These are phyloP conservation scores for Gobio occitaniae DNA, from an alignment of 2,797 vertebrate species.

Conservation along the genomic window DNA sequence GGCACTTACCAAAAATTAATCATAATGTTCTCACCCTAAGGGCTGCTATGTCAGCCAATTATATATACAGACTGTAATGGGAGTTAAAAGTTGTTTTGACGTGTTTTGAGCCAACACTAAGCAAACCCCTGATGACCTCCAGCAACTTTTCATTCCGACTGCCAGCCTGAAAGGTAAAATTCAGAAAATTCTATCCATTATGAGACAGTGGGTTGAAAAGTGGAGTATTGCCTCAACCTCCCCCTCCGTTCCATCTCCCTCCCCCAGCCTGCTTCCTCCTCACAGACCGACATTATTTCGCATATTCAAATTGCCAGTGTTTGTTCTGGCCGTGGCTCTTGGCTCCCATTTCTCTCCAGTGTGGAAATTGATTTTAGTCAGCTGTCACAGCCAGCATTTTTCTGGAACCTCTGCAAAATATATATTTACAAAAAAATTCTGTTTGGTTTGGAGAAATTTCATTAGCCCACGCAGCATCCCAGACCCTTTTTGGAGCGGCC, in stretches of 20 bases:
- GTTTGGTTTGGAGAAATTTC: constrained; percentile 65
- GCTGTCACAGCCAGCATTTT: constrained; percentile 68
- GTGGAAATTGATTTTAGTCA: constrained; percentile 72
- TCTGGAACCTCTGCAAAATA: constrained; percentile 66
- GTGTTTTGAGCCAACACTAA: constrained; percentile 27
- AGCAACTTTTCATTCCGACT: constrained; percentile 55
- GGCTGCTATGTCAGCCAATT: constrained; percentile 46
- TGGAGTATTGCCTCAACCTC: constrained; percentile 46
- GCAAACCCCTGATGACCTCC: constrained; percentile 54
- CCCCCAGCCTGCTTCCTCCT: constrained; percentile 52
- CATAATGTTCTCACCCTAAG: constrained; percentile 33
- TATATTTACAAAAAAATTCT: constrained; percentile 62
- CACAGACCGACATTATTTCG: constrained; percentile 65
- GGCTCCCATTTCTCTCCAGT: constrained; percentile 66
- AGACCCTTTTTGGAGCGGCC: constrained; percentile 50
- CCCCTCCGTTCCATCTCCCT: constrained; percentile 40
- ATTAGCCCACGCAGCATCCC: constrained; percentile 63
- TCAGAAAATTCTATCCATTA: constrained; percentile 55
- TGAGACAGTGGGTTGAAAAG: constrained; percentile 56
- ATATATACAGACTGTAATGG: constrained; percentile 49
- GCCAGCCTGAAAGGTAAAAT: constrained; percentile 58
- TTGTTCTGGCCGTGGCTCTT: constrained; percentile 67
- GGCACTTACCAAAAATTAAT: constrained; percentile 45
- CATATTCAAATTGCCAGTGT: constrained; percentile 69
- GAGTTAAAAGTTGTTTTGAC: constrained; percentile 47